Base-by-base conservation (phyloP, 1,140 invertebrate genomes). In the Centruroides sculpturatus region DNA sequence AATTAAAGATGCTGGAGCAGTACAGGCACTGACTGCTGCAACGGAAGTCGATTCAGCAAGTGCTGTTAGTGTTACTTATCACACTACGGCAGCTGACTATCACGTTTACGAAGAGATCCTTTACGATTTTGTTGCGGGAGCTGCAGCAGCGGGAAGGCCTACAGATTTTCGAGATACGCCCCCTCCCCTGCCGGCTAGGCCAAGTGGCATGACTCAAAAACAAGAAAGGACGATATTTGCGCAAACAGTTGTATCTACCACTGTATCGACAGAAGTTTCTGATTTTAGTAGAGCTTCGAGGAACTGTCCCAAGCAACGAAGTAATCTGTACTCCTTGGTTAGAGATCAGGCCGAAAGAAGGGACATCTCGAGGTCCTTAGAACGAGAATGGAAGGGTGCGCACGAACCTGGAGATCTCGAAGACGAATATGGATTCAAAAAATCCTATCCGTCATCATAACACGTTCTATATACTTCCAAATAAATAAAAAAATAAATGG, bases 81-180 rank as follows among this genome's bases (percentile, higher is more conserved):
- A 64, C 36, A 55, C 56, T 7, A n/a, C 64, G 0, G 66, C 64
- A 5, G 64, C 66, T 35, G 71, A 72, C n/a, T 72, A 72, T 57
- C 71, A 72, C 56, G 66, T 72, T 11, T 72, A 72, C 53, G 71
- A 72, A 60, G 71, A 72, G 56, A 71, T 72, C 7, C 61, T 69
- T 51, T 72, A 72, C 57, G 70, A 71, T 46, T 62, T 68, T 54
- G 47, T 65, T 23, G 41, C 35, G 4, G 49, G 12, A n/a, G 41
- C 1, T 13, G 11, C 35, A 10, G 57, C n/a, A 13, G 13, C 6
- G 8, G 47, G 57, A 59, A n/a, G 46, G 58, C 10, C 35, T 10
- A 6, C 41, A 6, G 41, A 41, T 41, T 41, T 41, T 41, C 41
- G 41, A 41, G 41, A 41, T 41, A 41, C 48, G 1, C 63, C 59